Base-by-base conservation (phyloP, 2,888 invertebrate genomes). In the Ctenicera cuprea region DNA sequence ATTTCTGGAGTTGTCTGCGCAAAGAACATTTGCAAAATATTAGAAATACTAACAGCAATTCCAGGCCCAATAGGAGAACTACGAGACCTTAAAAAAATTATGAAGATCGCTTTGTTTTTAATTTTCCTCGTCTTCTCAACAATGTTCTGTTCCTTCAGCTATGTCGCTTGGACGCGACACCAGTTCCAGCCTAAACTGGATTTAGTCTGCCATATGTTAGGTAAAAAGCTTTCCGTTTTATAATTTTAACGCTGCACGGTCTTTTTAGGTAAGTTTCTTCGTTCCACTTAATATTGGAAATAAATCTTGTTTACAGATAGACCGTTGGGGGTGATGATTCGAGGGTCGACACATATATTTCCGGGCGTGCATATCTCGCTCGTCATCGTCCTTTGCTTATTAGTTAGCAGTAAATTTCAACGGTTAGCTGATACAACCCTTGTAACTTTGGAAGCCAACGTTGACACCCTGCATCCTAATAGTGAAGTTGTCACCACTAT, bases 371-470 rank as follows among this genome's bases (percentile, higher is more conserved):
- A 64, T n/a, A 37, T 64, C 8, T 30, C 48, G 1, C 26, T 64
- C 8, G 12, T 64, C 12, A 18, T 64, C 9, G 12, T 64, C 3
- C 50, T 50, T 9, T 50, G 64, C 30, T 26, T 64, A 20, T 22
- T 64, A 50, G 33, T 64, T 14, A 64, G 64, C 37, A 50, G 11
- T 14, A 64, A 64, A 50, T 64, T 16, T n/a, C 30, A 33, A 4
- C 5, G 50, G 0, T 18, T 64, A 14, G 64, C 12, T 12, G 64
- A 64, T 33, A 33, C 30, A 20, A 48, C 64, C 7, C 22, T 37
- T 16, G 4, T 50, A 18, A 64, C 64, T 1, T 18, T 64, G 33
- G 50, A 64, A 30, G 50, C 16, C 11, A 57, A 73, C 37, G 64
- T 63, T 45, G 37, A 62, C 8, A 43, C 20, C 4, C 14, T 41